Evolutionary conservation across 2,888 invertebrate genomes (phyloP).

Genomic region (Coenonympha arcania): DNA sequence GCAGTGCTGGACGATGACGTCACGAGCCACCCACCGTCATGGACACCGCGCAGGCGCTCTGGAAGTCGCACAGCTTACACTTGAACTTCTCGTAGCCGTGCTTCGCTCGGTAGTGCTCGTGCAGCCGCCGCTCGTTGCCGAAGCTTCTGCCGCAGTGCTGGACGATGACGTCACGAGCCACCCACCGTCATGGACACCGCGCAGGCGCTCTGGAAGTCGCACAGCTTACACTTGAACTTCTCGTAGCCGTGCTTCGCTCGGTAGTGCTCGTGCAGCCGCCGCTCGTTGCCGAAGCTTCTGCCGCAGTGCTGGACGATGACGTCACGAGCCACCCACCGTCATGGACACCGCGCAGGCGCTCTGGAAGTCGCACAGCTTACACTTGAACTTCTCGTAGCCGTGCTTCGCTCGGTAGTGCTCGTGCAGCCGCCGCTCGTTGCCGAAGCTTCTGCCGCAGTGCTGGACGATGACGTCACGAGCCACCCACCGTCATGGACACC

Average conservation of each 20-base stretch:
- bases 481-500: constrained; percentile 38
- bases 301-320: too few species aligned
- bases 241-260: constrained; percentile 54
- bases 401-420: constrained; percentile 54
- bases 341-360: constrained; percentile 41
- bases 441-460: too few species aligned
- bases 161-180: too few species aligned
- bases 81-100: constrained; percentile 53
- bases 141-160: too few species aligned
- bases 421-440: constrained; percentile 21
- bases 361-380: constrained; percentile 39
- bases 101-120: constrained; percentile 49
- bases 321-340: constrained; percentile 35
- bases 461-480: too few species aligned
- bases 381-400: constrained; percentile 50
- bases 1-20: too few species aligned
- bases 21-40: constrained; percentile 38
- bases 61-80: constrained; percentile 42
- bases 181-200: constrained; percentile 39
- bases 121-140: too few species aligned
- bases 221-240: constrained; percentile 40
- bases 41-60: constrained; percentile 38
- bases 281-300: too few species aligned
- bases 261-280: constrained; percentile 39
- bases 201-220: constrained; percentile 46